Conservation (phyloP, 2,888 invertebrate genomes). For the Lamellibrachia columna region DNA sequence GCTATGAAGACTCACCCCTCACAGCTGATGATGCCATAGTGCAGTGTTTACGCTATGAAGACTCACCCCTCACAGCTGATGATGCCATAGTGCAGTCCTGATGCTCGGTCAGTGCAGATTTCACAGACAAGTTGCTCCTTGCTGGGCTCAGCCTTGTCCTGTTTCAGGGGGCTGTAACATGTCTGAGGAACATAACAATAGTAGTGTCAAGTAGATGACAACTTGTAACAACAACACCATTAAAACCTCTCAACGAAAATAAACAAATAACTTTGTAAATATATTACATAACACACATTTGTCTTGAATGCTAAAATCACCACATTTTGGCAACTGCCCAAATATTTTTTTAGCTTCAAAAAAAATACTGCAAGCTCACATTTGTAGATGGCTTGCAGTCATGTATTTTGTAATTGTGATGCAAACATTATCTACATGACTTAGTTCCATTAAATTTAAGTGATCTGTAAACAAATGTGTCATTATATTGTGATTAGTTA, state of each 20-base stretch:
- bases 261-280: background rate
- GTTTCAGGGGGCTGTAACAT: background rate
- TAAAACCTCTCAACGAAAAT: background rate
- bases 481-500: too few species aligned
- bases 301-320: background rate
- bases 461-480: too few species aligned
- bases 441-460: too few species aligned
- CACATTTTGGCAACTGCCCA: too few species aligned
- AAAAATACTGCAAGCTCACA: too few species aligned
- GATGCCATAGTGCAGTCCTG: conserved; percentile 35
- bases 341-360: too few species aligned
- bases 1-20: conserved; percentile 27
- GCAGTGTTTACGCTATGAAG: conserved; percentile 19
- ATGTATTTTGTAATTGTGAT: too few species aligned
- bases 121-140: conserved; percentile 23
- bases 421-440: too few species aligned
- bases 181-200: background rate
- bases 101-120: conserved; percentile 32
- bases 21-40: conserved; percentile 31
- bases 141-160: background rate
- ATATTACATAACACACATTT: background rate
- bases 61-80: conserved; percentile 33
- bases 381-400: too few species aligned
- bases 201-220: background rate
- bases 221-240: background rate